These are phyloP conservation scores for Chymomyza costata DNA, from an alignment of 1,140 invertebrate genomes.

Conservation along the genomic window DNA sequence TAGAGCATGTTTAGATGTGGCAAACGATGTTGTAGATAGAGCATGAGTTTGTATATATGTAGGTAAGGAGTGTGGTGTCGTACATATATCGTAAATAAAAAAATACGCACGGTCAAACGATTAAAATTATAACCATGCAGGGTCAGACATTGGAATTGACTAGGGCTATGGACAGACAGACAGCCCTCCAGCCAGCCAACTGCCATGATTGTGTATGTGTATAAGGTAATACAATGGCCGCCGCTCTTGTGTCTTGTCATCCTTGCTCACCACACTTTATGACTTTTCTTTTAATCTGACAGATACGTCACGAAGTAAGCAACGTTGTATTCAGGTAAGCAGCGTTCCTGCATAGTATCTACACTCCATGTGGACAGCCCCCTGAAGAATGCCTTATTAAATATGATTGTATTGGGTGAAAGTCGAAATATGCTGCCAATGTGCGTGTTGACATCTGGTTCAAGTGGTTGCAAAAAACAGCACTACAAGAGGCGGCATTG, in stretches of 20 bases:
- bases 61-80: neutral
- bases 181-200: constrained; percentile 27
- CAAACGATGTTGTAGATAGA: no score
- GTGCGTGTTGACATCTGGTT: constrained; percentile 60
- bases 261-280: constrained; percentile 73
- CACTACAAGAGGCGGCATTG: constrained; percentile 22
- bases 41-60: no score
- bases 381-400: constrained; percentile 56
- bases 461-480: constrained; percentile 43
- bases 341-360: neutral
- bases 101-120: constrained; percentile 46
- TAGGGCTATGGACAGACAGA: neutral
- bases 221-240: constrained; percentile 56
- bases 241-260: constrained; percentile 51
- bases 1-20: no score
- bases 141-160: constrained; percentile 10
- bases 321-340: constrained; percentile 27
- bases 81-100: constrained; percentile 22
- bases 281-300: constrained; percentile 71
- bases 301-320: constrained; percentile 73
- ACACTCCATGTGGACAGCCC: constrained; percentile 1
- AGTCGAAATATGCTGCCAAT: constrained; percentile 43
- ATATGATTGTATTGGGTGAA: constrained; percentile 65
- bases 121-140: constrained; percentile 62
- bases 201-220: constrained; percentile 60